Evolutionary conservation across 2,888 invertebrate genomes (phyloP).

Genomic region (Drosophila nr. perissopoda): DNA sequence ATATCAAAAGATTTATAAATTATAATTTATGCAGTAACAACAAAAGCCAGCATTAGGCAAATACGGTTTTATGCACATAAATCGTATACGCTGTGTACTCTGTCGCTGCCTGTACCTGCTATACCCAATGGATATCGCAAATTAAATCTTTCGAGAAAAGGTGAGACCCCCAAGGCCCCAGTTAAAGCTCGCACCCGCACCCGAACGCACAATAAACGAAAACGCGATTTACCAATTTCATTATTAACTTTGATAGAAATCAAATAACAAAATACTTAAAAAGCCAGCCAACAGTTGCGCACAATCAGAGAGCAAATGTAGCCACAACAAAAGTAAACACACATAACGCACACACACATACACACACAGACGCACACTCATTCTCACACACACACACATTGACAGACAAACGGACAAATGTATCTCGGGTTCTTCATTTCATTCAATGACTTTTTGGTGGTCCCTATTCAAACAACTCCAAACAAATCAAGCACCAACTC

Average conservation of each 20-base stretch:
- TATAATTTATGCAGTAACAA: slow-evolving; percentile 48
- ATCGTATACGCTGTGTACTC: slow-evolving; percentile 21
- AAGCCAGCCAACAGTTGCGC: slow-evolving; percentile 53
- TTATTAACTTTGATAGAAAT: slow-evolving; percentile 79
- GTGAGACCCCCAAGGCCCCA: slow-evolving; percentile 64
- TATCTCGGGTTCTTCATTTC: slow-evolving; percentile 76
- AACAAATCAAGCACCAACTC: slow-evolving; percentile 81
- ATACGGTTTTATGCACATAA: slow-evolving; percentile 24
- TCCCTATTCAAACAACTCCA: slow-evolving; percentile 80
- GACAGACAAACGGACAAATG: slow-evolving; percentile 44
- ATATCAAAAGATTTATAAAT: slow-evolving; percentile 45
- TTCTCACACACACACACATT: slow-evolving; percentile 7
- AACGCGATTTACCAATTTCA: slow-evolving; percentile 75
- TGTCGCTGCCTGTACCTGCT: slow-evolving; percentile 34
- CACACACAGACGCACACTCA: slow-evolving; percentile 3
- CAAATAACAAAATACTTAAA: slow-evolving; percentile 78
- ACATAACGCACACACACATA: slow-evolving; percentile 15
- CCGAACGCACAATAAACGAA: slow-evolving; percentile 27
- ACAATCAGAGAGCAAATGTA: slow-evolving; percentile 49
- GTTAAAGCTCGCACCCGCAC: slow-evolving; percentile 56
- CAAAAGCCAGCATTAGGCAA: slow-evolving; percentile 32
- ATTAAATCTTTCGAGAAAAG: slow-evolving; percentile 72
- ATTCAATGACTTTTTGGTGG: slow-evolving; percentile 80
- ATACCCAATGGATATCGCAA: slow-evolving; percentile 74
- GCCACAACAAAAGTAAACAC: slow-evolving; percentile 45